Conservation (phyloP, 2,113 vertebrate species). For the Synodontis membranacea region DNA sequence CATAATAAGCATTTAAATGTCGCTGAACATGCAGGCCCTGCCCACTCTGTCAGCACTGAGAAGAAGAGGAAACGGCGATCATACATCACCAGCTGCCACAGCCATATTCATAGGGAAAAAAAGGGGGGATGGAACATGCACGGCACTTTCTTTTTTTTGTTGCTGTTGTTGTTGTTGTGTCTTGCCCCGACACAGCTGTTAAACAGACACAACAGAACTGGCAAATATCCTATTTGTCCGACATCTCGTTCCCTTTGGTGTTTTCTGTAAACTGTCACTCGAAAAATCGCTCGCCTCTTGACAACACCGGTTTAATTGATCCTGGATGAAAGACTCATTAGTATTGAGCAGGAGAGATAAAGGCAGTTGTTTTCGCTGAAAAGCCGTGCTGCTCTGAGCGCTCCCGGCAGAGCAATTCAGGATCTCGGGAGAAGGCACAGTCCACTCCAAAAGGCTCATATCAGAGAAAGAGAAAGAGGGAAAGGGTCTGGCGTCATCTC, state of each 20-base stretch:
- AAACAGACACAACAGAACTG: conserved; percentile 39
- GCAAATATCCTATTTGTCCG: conserved; percentile 34
- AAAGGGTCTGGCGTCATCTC: conserved; percentile 66
- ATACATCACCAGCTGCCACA: conserved; percentile 36
- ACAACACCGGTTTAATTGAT: conserved; percentile 53
- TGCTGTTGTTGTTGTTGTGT: conserved; percentile 26
- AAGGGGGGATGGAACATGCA: background rate
- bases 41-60: conserved; percentile 40
- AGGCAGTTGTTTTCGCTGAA: conserved; percentile 51
- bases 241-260: conserved; percentile 34
- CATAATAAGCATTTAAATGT: conserved; percentile 49
- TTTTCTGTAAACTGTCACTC: conserved; percentile 45
- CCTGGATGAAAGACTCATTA: conserved; percentile 60
- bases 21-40: conserved; percentile 42
- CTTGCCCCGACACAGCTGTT: conserved; percentile 37
- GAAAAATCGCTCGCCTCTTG: conserved; percentile 41
- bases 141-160: background rate
- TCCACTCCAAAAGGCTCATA: conserved; percentile 72
- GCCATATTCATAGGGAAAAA: conserved; percentile 26
- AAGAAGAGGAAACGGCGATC: background rate
- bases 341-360: conserved; percentile 56
- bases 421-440: conserved; percentile 65
- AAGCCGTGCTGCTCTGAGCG: conserved; percentile 55
- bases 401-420: conserved; percentile 57
- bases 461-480: conserved; percentile 41